phyloP scores from a whole-genome alignment of 2,113 vertebrate species.

The Xiphorhynchus elegans region DNA sequence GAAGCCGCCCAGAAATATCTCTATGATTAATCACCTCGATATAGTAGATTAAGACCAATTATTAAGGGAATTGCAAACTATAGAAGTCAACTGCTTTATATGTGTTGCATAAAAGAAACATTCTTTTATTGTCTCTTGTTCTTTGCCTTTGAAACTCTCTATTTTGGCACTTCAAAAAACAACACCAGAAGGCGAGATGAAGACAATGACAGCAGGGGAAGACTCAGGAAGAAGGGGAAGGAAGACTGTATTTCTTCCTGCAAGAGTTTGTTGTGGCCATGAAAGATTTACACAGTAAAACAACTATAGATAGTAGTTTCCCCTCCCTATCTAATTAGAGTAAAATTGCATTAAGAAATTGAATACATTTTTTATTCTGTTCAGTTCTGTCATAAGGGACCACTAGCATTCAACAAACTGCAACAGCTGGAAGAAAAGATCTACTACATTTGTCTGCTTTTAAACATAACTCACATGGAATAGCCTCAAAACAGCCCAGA shows the following conservation, averaged over 20 bases:
- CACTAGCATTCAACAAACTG: not conserved
- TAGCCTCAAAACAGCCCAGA: not conserved
- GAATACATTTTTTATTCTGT: not conserved
- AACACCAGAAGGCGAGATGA: slow-evolving; percentile 14
- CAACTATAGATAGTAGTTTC: not conserved
- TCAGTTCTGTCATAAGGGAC: not conserved
- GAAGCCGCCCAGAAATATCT: not conserved
- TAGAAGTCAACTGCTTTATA: not conserved
- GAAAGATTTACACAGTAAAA: slow-evolving; percentile 25
- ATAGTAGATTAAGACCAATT: not conserved
- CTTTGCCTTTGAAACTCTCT: not conserved
- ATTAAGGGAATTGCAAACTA: not conserved
- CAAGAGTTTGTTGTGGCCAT: not conserved
- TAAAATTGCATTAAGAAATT: slow-evolving; percentile 30
- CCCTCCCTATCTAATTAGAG: not conserved
- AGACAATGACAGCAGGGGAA: not conserved
- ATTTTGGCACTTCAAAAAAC: not conserved
- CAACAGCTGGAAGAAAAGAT: not conserved
- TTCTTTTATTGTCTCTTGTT: not conserved
- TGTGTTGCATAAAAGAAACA: not conserved
- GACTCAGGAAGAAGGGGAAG: not conserved
- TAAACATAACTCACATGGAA: not conserved
- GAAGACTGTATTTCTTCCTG: not conserved
- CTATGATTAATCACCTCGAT: not conserved
- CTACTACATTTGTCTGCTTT: not conserved